phyloP scores from a whole-genome alignment of 2,888 invertebrate species.

The Meiosimyza decipiens region DNA sequence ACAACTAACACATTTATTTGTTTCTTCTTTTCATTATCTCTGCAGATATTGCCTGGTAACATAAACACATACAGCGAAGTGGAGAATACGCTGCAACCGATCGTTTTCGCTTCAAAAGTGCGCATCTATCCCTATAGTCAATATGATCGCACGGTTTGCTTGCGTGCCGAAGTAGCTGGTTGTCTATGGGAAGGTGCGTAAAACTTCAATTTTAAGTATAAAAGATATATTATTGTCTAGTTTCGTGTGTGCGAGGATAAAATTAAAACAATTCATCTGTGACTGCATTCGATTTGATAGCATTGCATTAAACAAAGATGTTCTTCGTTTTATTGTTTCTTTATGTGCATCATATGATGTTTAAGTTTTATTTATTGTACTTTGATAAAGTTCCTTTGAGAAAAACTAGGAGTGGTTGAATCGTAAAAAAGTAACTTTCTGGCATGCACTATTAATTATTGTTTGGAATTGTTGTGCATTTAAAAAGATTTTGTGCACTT shows the following conservation, averaged over 20 bases:
- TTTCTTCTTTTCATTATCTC: conserved; percentile 5
- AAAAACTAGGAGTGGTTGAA: no score
- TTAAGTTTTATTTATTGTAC: not conserved
- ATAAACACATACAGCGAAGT: conserved; percentile 82
- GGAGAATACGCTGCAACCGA: conserved; percentile 78
- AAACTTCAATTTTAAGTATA: not conserved
- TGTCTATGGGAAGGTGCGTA: conserved; percentile 80
- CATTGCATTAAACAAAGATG: not conserved
- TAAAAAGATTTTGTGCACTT: no score
- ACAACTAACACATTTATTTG: not conserved
- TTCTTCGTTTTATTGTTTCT: not conserved
- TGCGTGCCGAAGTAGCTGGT: conserved; percentile 84
- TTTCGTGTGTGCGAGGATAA: not conserved
- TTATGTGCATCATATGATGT: not conserved
- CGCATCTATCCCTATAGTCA: conserved; percentile 84
- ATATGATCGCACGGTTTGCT: conserved; percentile 81
- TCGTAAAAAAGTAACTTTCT: no score
- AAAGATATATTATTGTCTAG: conserved; percentile 10
- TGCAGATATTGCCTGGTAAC: conserved; percentile 82
- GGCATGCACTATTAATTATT: no score
- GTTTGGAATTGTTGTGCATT: no score
- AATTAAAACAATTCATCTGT: conserved; percentile 38
- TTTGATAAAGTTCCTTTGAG: no score
- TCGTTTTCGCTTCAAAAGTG: conserved; percentile 79
- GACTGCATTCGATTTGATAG: not conserved